Base-by-base conservation (phyloP, 2,797 vertebrate genomes). In the Denticeps clupeoides region DNA sequence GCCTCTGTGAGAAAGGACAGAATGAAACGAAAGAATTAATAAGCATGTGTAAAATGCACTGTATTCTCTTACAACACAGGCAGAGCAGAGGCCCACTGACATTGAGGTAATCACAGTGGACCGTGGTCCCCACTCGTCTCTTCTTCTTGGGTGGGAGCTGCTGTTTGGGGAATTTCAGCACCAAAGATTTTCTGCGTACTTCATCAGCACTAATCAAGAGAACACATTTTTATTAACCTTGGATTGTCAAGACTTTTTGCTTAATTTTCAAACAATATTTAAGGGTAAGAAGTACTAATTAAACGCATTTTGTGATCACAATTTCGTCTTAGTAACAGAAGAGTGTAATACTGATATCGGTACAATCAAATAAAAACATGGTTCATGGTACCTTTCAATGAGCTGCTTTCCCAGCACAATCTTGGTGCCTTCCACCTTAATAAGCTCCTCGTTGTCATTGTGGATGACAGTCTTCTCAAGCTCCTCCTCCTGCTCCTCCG, bases 381-480 rank as follows among this genome's bases (percentile, higher is more conserved):
- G 5, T 5, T 2, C 4, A 6, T 19, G 23, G 60, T 81, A 98
- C 95, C 92, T 98, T 74, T 99, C 95, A 45, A 98, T 97, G 43
- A 99, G 81, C 63, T 99, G 95, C 66, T 99, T 99, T 44, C 95
- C 95, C 47, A 99, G 74, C 11, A 98, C 93, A 10, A 99, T 99
- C 73, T 99, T 99, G 2, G 95, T 99, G 45, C 95, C 95, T 71
- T 99, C 95, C 46, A 98, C 95, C 72, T 97, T 99, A 70, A 99
- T 99, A 43, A 99, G 86, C 52, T 99, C 95, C 69, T 99, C 95
- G 1, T 98, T 99, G 56, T 99, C 95, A 13, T 97, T 99, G 70
- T 89, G 91, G 67, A 98, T 97, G 11, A 98, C 93, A 0, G 91
- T 98, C 74, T 98, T 97, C 67, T 98, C 95, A 55, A 98, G 81